These are phyloP conservation scores for Halcyon chelicuti DNA, from an alignment of 2,797 vertebrate genomes.

Conservation along the genomic window DNA sequence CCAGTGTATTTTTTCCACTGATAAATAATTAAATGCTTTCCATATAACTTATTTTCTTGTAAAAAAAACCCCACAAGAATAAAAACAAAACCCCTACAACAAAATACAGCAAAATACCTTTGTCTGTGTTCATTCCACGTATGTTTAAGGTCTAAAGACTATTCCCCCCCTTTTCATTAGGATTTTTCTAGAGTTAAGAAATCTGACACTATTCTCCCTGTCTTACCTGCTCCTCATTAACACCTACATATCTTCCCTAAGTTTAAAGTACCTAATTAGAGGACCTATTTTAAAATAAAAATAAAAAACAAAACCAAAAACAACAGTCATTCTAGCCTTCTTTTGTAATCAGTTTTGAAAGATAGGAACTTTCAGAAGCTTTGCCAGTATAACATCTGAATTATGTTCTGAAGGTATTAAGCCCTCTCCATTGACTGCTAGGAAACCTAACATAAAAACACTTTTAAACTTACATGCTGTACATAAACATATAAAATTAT, in stretches of 20 bases:
- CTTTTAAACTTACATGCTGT: not conserved
- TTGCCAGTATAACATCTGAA: not conserved
- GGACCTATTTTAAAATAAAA: not conserved
- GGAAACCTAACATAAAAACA: not conserved
- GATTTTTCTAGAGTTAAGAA: not conserved
- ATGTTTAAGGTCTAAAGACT: not conserved
- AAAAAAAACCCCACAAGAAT: not conserved
- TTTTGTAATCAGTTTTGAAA: not conserved
- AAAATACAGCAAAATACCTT: not conserved
- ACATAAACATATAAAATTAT: not conserved
- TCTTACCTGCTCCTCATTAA: not conserved
- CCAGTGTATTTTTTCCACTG: not conserved
- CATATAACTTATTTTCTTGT: not conserved
- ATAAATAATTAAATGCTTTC: not conserved
- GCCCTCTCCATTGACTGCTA: not conserved
- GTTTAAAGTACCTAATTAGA: not conserved
- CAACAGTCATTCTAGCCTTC: not conserved
- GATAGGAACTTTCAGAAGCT: not conserved
- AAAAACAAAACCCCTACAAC: not conserved
- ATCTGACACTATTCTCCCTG: not conserved
- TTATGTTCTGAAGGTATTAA: not conserved
- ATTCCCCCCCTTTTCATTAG: not conserved
- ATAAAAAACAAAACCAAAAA: not conserved
- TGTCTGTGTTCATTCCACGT: not conserved
- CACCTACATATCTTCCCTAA: not conserved